These are phyloP conservation scores for Dallia pectoralis DNA, from an alignment of 2,797 vertebrate genomes.

Conservation along the genomic window DNA sequence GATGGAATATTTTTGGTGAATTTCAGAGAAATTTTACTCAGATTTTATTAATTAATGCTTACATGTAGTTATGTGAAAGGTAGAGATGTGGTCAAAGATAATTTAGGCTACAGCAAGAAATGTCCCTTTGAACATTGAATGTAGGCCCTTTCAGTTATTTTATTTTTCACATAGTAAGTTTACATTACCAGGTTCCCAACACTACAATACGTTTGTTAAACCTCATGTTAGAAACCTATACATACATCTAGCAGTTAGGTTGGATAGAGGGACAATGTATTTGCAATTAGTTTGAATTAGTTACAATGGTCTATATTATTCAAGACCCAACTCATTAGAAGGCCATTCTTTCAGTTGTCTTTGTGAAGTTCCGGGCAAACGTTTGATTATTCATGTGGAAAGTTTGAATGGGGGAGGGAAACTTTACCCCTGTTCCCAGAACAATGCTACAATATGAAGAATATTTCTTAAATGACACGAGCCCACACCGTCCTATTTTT, in stretches of 20 bases:
- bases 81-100: not conserved
- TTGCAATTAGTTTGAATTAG: conserved; percentile 22
- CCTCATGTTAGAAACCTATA: not conserved
- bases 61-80: not conserved
- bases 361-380: conserved; percentile 58
- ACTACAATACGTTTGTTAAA: not conserved
- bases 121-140: not conserved
- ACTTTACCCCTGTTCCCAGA: conserved; percentile 66
- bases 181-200: not conserved
- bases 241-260: not conserved
- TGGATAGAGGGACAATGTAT: not conserved
- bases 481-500: conserved; percentile 75
- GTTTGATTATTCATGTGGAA: conserved; percentile 75
- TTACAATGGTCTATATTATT: conserved; percentile 29
- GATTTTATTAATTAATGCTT: not conserved
- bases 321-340: conserved; percentile 24
- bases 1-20: not conserved
- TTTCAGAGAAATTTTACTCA: not conserved
- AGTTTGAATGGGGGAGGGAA: conserved; percentile 53
- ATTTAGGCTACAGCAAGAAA: not conserved
- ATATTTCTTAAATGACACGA: conserved; percentile 66
- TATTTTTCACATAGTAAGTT: not conserved
- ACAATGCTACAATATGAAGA: conserved; percentile 61
- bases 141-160: not conserved
- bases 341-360: conserved; percentile 33